Evolutionary conservation across 2,888 invertebrate genomes (phyloP).

Genomic region (Epsilonema sp.): DNA sequence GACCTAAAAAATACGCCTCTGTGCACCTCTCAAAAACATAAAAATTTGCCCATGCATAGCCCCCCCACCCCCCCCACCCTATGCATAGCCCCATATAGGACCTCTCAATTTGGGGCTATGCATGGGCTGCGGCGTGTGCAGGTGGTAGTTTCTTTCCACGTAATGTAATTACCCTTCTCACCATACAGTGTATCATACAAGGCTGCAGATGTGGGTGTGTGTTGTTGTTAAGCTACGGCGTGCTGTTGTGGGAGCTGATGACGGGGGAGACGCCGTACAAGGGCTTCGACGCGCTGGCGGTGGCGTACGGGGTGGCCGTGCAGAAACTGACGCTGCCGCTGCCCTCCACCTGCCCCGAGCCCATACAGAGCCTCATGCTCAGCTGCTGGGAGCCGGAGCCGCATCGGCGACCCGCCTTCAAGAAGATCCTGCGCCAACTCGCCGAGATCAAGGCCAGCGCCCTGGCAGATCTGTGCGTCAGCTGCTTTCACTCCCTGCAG

Average conservation of each 20-base stretch:
- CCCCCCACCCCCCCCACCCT: too few species aligned
- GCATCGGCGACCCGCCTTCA: constrained; percentile 30
- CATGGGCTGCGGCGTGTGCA: too few species aligned
- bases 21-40: too few species aligned
- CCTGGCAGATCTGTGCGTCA: constrained; percentile 67
- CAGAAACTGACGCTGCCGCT: constrained; percentile 73
- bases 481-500: constrained; percentile 86
- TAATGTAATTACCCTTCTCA: too few species aligned
- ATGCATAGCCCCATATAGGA: too few species aligned
- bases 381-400: constrained; percentile 33
- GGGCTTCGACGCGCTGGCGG: constrained; percentile 77
- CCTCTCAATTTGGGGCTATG: too few species aligned
- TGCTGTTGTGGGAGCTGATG: constrained; percentile 87
- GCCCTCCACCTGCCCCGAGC: constrained; percentile 60
- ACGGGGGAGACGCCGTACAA: constrained; percentile 80
- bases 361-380: constrained; percentile 13
- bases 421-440: constrained; percentile 40
- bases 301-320: constrained; percentile 91
- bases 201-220: too few species aligned
- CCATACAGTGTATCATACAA: too few species aligned
- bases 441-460: constrained; percentile 58
- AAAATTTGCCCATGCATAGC: too few species aligned
- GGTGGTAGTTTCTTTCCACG: too few species aligned
- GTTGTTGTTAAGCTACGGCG: constrained; percentile 41
- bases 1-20: too few species aligned